Percentiles rank a stretch among this genome's conserved stretches.
These are phyloP conservation scores for Cladorhizidae sp. DNA, from an alignment of 37 sponge, comb jelly and placozoan genomes.

Conservation along the genomic window DNA sequence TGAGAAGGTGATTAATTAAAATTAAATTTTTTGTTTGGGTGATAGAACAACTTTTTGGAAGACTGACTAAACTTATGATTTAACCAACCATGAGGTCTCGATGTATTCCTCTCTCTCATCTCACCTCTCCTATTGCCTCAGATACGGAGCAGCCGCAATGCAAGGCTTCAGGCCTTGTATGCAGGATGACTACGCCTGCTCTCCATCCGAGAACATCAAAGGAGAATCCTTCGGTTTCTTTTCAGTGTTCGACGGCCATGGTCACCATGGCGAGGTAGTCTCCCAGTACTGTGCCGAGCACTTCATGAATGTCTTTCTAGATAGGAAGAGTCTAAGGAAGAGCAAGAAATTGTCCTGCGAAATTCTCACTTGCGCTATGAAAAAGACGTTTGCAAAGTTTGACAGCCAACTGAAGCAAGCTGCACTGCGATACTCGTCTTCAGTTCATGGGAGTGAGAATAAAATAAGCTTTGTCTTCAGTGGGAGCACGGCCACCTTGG, in stretches of 20 bases:
- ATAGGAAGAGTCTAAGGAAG: neutral
- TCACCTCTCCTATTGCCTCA: no score
- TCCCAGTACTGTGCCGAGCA: conserved; percentile 14
- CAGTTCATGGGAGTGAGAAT: neutral
- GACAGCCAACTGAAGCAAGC: neutral
- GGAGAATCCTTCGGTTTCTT: conserved; percentile 1
- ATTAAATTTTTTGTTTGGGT: no score
- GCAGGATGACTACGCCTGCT: conserved; percentile 27
- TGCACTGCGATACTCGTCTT: neutral
- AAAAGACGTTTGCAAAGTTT: conserved; percentile 23
- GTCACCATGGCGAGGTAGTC: conserved; percentile 1
- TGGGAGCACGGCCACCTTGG: conserved; percentile 16
- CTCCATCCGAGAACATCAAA: neutral
- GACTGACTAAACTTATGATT: no score
- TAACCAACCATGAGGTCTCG: no score
- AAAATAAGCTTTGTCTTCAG: neutral
- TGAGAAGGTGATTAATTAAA: no score
- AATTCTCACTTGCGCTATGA: neutral
- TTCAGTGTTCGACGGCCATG: conserved; percentile 28
- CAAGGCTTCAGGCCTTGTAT: conserved; percentile 20
- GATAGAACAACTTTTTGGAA: no score
- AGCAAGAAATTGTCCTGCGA: neutral
- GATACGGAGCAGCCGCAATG: conserved; percentile 23
- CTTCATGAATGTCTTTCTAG: neutral
- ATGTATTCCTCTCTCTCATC: no score